Evolutionary conservation across 2,797 vertebrate species (phyloP), one percentile per base, ranked within the genome.

Genomic region (Halcyon chelicuti): DNA sequence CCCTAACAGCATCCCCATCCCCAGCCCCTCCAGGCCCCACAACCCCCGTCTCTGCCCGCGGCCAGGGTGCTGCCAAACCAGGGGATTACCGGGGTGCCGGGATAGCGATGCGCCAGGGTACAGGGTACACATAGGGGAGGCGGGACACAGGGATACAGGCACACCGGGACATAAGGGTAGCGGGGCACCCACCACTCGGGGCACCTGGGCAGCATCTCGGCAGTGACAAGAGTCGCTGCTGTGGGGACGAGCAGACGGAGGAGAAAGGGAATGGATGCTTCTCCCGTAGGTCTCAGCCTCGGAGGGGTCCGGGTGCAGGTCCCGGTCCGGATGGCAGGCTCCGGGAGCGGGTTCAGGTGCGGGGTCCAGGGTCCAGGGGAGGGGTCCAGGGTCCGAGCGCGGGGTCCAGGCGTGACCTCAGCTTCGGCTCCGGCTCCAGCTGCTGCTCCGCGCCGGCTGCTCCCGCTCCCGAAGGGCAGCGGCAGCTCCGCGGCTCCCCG

Each of bases 1-100:
- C 52, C 28, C 44, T 31, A 7, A 17, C 51, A 28, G 10, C 26
- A 71, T 35, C 10, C 37, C 21, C 37, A 40, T 11, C 3, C 16
- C 21, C 28, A 61, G 9, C 11, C 25, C 58, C 49, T 21, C 39
- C 44, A 75, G 28, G 5, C 3, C 22, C 21, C 39, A 3, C 42
- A 5, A 1, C 7, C 3, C 6, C 20, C 21, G 11, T 12, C 10
- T 54, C 22, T 7, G 4, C 35, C 51, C 1, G 6, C 4, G 8
- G 33, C 55, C 76, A 18, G 25, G 73, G 13, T 7, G 26, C 82
- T 52, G 66, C 51, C 60, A 61, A 20, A 33, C 21, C 73, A 33
- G 51, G 6, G 8, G 33, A 46, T 28, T 67, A 21, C 52, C 9
- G 13, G 18, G 75, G 14, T 7, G 23, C 72, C 60, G 51, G 35